Percentiles rank a stretch among this genome's conserved stretches.
phyloP scores from a whole-genome alignment of 2,888 invertebrate species.

The Blastobasis lacticolella region DNA sequence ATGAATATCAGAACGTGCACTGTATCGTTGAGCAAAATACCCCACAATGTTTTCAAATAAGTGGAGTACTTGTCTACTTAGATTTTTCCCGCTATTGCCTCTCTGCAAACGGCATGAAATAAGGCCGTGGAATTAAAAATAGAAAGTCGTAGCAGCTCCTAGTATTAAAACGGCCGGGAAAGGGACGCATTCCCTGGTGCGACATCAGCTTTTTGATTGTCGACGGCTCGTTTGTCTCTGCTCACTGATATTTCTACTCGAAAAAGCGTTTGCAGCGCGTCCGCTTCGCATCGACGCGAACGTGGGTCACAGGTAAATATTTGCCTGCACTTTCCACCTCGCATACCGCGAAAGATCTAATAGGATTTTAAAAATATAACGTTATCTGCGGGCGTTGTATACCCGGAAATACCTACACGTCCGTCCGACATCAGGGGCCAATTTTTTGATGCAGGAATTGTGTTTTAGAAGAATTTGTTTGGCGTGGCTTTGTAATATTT shows the following conservation, averaged over 20 bases:
- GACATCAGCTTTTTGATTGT: slow-evolving; percentile 39
- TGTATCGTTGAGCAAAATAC: too few relatives aligned
- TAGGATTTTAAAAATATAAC: background rate
- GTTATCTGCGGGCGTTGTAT: background rate
- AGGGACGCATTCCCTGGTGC: too few relatives aligned
- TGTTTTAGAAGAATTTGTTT: background rate
- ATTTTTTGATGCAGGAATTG: background rate
- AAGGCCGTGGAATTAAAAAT: too few relatives aligned
- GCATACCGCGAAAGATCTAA: too few relatives aligned
- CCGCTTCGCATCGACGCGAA: background rate
- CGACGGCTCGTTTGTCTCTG: slow-evolving; percentile 27
- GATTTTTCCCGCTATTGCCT: too few relatives aligned
- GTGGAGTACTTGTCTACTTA: too few relatives aligned
- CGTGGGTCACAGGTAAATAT: background rate
- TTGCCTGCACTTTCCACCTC: background rate
- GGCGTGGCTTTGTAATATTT: background rate
- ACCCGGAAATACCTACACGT: background rate
- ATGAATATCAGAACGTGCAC: too few relatives aligned
- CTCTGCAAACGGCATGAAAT: too few relatives aligned
- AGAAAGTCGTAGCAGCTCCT: too few relatives aligned
- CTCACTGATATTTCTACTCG: slow-evolving; percentile 25
- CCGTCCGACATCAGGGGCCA: background rate
- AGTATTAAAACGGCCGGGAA: too few relatives aligned
- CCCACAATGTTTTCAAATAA: too few relatives aligned
- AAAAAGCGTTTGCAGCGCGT: slow-evolving; percentile 11